Evolutionary conservation across 2,113 vertebrate genomes (phyloP).

Genomic region (Uria lomvia): DNA sequence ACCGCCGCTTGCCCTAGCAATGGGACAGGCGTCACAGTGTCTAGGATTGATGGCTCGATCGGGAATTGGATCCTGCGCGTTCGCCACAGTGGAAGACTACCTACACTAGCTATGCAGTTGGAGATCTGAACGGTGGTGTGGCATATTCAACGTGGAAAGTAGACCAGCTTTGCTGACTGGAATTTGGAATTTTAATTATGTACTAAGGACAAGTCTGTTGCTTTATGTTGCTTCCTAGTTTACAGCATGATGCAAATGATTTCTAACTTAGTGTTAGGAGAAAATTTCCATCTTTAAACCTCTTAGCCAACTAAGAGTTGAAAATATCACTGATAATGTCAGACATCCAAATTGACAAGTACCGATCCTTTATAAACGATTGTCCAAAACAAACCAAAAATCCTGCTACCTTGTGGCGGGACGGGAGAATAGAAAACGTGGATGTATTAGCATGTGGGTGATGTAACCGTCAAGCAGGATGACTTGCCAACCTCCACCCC

Average conservation of each 20-base stretch:
- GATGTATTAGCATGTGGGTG: constrained; percentile 77
- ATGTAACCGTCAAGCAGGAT: constrained; percentile 70
- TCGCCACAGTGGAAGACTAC: constrained; percentile 97
- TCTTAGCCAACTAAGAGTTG: constrained; percentile 79
- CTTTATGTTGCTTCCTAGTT: constrained; percentile 91
- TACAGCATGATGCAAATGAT: constrained; percentile 92
- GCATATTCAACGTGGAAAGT: constrained; percentile 64
- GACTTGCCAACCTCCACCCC: constrained; percentile 73
- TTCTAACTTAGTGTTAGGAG: constrained; percentile 85
- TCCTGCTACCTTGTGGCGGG: constrained; percentile 65
- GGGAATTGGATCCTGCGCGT: constrained; percentile 94
- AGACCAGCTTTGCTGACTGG: constrained; percentile 79
- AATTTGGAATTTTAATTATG: constrained; percentile 79
- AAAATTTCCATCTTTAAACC: constrained; percentile 79
- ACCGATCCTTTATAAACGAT: constrained; percentile 64
- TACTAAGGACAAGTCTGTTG: constrained; percentile 85
- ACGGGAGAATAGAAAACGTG: constrained; percentile 47
- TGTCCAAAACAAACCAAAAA: constrained; percentile 77
- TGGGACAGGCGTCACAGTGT: constrained; percentile 95
- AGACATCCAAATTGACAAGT: constrained; percentile 70
- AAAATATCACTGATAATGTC: constrained; percentile 71
- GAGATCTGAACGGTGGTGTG: constrained; percentile 41
- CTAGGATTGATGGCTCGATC: constrained; percentile 96
- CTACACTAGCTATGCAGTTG: constrained; percentile 89
- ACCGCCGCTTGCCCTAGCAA: constrained; percentile 92